Evolutionary conservation across 2,797 vertebrate species (phyloP), one percentile per base, ranked within the genome.

Genomic region (Trematomus bernacchii): DNA sequence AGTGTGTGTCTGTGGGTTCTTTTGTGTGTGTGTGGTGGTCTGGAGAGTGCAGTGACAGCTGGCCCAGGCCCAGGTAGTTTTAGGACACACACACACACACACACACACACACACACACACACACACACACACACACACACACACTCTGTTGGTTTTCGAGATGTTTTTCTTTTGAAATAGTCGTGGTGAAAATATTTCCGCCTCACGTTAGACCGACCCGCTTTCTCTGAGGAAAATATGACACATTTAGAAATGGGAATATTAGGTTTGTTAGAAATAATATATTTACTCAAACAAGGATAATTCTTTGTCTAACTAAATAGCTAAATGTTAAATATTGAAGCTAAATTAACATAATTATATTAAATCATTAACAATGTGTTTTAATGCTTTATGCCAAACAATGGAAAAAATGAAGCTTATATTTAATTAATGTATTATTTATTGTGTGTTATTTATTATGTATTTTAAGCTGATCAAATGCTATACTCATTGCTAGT

Each of bases 61-160:
- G 94, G 92, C 91, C 82, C 72, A 18, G 84, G 88, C 90, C 93
- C 93, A 95, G 93, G 85, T 87, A 90, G 91, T n/a, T 92, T 91
- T 83, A 83, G 89, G 68, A 84, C 43, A 3, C 69, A 59, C 71
- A 58, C 73, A 81, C 76, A 55, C 50, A 37, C 50, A 66, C 60
- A 77, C 58, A 61, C 62, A 55, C 30, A 44, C 64, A 21, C 60
- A 69, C 53, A 61, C 37, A 59, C 43, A 70, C 59, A 30, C 33
- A 42, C n/a, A 30, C 33, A 42, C 62, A 72, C 18, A 61, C 18
- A 18, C 47, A 18, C 8, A n/a, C 30, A 58, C 33, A 43, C 21
- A 63, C 42, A 23, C 47, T 70, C 44, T 69, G 58, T 74, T 66
- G 62, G 58, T 77, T 76, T 67, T 55, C 52, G 46, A 55, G 18